These are phyloP conservation scores for Tachina fera DNA, from an alignment of 2,888 invertebrate genomes.

Conservation along the genomic window DNA sequence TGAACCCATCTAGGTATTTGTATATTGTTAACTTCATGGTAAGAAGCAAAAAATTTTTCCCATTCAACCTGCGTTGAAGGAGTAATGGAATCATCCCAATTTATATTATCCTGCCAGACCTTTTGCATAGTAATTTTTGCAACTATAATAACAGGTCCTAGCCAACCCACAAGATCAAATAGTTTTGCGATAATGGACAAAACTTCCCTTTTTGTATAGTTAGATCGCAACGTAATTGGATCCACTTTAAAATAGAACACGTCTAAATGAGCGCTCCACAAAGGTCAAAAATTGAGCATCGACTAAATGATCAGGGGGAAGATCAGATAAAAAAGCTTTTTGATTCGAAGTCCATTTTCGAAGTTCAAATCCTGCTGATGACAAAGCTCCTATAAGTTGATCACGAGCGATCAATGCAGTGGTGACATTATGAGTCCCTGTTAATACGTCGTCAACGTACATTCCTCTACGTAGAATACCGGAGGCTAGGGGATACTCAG, in stretches of 20 bases:
- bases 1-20: neutral
- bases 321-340: neutral
- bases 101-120: too few relatives aligned
- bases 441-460: neutral
- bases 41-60: neutral
- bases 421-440: neutral
- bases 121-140: neutral
- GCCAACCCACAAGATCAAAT: neutral
- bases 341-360: slow-evolving; percentile 35
- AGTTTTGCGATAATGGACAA: neutral
- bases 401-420: slow-evolving; percentile 26
- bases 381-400: slow-evolving; percentile 51
- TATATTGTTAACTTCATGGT: neutral
- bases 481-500: neutral
- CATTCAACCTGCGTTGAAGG: neutral
- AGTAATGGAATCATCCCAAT: neutral
- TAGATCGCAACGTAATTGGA: neutral
- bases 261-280: neutral
- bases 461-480: neutral
- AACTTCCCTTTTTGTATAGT: neutral
- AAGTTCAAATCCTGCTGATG: slow-evolving; percentile 18
- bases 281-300: neutral
- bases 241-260: neutral
- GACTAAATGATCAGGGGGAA: neutral
- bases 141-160: neutral